Evolutionary conservation across 92 coral and sea anemone genomes (phyloP), one percentile per base, ranked within the genome.

Genomic region (Virgularia gustaviana): DNA sequence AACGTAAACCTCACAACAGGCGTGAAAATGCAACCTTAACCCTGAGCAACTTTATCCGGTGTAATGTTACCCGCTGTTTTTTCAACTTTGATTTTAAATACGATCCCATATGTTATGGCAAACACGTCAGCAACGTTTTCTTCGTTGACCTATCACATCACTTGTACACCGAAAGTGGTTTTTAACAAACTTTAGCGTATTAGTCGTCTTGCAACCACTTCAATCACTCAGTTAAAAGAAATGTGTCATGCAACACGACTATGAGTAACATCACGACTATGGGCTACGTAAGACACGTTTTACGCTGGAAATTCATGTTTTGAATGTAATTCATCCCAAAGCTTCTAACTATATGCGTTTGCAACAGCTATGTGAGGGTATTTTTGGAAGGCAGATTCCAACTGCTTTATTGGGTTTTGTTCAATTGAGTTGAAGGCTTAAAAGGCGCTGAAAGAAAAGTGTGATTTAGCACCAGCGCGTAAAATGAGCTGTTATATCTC

Each of bases 11-110:
- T 49, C 72, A 33, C 72, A 65, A 65, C 72, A 37, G 75, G 75
- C 75, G 75, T 49, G 61, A 45, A 15, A 33, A 66, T 57, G 58
- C 73, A 66, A 66, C 73, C 62, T 44, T 68, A 49, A 68, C 61
- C 75, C 75, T 68, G 75, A 49, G 60, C 44, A 19, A 41, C 23
- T 42, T 34, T n/a, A 31, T 68, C 75, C 54, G 75, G 75, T 68
- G 75, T 68, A 49, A 68, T 68, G 61, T 68, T 68, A 68, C 75
- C 44, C 43, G 43, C 73, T 68, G 75, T 49, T 68, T 49, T 68
- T 49, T n/a, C n/a, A n/a, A 30, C 75, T 68, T 36, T 37, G 28
- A 29, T 53, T 68, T 49, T 68, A 68, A 68, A 68, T 68, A 35
- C 75, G 75, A 68, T 68, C 49, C 75, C 75, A 68, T 55, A 49